Percentiles rank a stretch among this genome's conserved stretches.
These are phyloP conservation scores for Myrmecophaga tridactyla DNA, from an alignment of 2,113 vertebrate genomes.

Conservation along the genomic window DNA sequence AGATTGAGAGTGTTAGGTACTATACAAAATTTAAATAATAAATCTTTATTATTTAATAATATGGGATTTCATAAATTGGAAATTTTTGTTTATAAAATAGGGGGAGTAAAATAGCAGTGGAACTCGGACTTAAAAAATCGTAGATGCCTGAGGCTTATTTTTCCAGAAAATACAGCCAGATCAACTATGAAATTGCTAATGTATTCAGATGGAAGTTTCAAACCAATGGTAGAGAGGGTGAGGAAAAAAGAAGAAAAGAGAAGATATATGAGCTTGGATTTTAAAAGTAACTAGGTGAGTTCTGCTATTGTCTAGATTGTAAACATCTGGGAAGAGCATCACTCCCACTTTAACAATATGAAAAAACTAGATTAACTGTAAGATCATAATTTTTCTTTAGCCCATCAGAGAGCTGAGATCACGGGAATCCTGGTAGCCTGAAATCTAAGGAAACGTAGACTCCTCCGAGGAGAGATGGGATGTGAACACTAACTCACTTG, in stretches of 20 bases:
- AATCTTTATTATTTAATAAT: too few relatives aligned
- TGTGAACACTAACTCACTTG: neutral
- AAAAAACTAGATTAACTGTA: neutral
- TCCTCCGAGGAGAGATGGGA: neutral
- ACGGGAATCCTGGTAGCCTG: neutral
- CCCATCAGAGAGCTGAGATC: neutral
- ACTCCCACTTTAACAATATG: neutral
- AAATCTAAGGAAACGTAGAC: neutral
- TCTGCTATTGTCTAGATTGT: neutral
- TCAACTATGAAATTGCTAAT: slow-evolving; percentile 7
- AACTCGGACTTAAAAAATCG: neutral
- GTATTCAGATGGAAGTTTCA: neutral
- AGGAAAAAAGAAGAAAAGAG: neutral
- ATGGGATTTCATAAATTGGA: neutral
- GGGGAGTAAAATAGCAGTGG: neutral
- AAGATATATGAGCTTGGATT: neutral
- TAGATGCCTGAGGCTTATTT: neutral
- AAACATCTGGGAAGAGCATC: neutral
- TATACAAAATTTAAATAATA: neutral
- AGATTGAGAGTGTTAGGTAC: neutral
- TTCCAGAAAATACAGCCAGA: neutral
- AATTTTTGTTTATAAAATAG: neutral
- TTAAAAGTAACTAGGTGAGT: neutral
- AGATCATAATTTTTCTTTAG: neutral
- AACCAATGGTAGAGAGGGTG: neutral